Conservation (phyloP, 2,888 invertebrate genomes). For the Brenthis ino region DNA sequence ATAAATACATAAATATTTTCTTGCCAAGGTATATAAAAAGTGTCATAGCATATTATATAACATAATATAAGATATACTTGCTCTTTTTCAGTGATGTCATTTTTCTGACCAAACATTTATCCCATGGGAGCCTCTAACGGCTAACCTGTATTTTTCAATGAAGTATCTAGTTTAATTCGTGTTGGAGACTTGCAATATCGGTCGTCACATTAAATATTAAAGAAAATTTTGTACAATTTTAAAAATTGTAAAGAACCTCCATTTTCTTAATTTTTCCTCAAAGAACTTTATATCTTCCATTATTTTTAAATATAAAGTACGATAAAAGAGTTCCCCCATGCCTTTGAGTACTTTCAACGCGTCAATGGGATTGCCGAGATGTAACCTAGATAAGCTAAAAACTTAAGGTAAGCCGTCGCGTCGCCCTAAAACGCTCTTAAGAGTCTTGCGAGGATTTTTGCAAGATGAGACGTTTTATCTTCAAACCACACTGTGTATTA, state of each 20-base stretch:
- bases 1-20: no score
- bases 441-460: slow-evolving; percentile 24
- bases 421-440: slow-evolving; percentile 34
- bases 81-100: no score
- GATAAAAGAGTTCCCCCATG: slow-evolving; percentile 28
- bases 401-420: slow-evolving; percentile 35
- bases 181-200: no score
- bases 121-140: no score
- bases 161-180: no score
- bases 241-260: not conserved
- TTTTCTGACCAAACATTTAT: no score
- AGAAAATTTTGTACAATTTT: not conserved
- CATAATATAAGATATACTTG: no score
- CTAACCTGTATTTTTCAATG: no score
- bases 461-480: slow-evolving; percentile 14
- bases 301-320: slow-evolving; percentile 20
- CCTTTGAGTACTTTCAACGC: slow-evolving; percentile 44
- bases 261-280: not conserved
- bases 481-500: slow-evolving; percentile 5
- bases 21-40: no score
- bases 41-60: no score
- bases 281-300: not conserved
- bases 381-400: slow-evolving; percentile 59
- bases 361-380: slow-evolving; percentile 54
- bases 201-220: no score